phyloP scores from a whole-genome alignment of 2,113 vertebrate species.

The Oxyura jamaicensis region DNA sequence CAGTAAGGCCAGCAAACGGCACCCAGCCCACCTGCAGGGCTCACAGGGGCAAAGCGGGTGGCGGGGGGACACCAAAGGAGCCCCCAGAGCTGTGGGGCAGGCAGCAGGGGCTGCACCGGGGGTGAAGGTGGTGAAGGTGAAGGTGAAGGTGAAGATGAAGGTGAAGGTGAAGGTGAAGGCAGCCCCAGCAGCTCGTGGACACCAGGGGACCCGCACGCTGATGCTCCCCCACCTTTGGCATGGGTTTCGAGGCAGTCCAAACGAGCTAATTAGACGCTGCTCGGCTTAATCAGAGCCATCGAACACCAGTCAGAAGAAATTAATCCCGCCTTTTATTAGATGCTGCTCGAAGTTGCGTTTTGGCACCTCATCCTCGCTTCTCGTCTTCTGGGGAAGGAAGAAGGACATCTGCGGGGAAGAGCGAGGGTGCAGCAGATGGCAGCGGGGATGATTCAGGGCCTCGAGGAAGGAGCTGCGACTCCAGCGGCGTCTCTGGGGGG shows the following conservation, averaged over 20 bases:
- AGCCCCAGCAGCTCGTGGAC: fast-evolving
- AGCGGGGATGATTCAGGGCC: conserved; percentile 65
- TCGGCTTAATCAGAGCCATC: conserved; percentile 67
- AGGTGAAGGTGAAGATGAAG: too few relatives aligned
- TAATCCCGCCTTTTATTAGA: conserved; percentile 67
- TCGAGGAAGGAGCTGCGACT: conserved; percentile 39
- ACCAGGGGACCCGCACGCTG: fast-evolving
- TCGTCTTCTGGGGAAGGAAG: conserved; percentile 68
- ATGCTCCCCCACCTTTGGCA: conserved; percentile 38
- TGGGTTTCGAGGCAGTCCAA: background rate
- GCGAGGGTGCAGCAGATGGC: conserved; percentile 67
- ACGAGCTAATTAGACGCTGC: conserved; percentile 66
- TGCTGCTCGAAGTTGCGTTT: conserved; percentile 52
- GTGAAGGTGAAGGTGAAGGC: background rate
- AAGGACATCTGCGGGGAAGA: conserved; percentile 67
- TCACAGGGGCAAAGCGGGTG: background rate
- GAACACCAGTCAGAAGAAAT: conserved; percentile 68
- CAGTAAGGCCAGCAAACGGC: background rate
- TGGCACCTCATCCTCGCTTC: conserved; percentile 54
- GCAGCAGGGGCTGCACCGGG: background rate
- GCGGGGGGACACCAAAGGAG: background rate
- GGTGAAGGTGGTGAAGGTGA: background rate
- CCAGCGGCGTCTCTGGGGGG: conserved; percentile 17
- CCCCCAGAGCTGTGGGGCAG: background rate
- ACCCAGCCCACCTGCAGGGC: background rate